Percentiles rank a stretch among this genome's conserved stretches.
phyloP scores from a whole-genome alignment of 92 coral and sea anemone genomes.

The Phenganax subtilis region DNA sequence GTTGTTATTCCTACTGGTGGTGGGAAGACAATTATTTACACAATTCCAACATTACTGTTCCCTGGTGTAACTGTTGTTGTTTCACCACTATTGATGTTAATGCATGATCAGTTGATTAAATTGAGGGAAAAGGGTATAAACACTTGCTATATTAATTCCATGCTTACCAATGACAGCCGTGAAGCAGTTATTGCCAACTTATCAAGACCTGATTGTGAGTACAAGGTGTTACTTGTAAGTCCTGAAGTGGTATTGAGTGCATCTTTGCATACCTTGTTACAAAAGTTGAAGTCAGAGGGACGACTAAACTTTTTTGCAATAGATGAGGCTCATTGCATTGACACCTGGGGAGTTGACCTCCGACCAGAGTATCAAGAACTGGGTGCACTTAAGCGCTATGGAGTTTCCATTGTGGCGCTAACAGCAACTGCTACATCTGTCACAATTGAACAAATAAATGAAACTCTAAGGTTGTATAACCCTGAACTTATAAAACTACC shows the following conservation, averaged over 20 bases:
- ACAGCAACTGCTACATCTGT: constrained; percentile 19
- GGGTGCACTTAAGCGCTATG: constrained; percentile 23
- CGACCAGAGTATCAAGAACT: constrained; percentile 39
- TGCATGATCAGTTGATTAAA: constrained; percentile 23
- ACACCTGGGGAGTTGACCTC: constrained; percentile 37
- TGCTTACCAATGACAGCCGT: constrained; percentile 10
- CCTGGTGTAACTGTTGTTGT: constrained; percentile 22
- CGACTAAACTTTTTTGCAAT: constrained; percentile 34
- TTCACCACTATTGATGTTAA: constrained; percentile 18
- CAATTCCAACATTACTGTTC: constrained; percentile 15
- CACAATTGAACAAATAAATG: constrained; percentile 4
- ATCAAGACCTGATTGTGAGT: constrained; percentile 8
- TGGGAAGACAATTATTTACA: constrained; percentile 22
- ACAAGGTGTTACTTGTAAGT: not conserved
- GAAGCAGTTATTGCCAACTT: constrained; percentile 13
- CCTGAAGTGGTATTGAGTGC: constrained; percentile 5
- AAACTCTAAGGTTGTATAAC: not conserved
- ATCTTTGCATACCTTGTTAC: not conserved
- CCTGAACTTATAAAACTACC: constrained; percentile 4
- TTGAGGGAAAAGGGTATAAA: constrained; percentile 17
- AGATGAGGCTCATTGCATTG: constrained; percentile 37
- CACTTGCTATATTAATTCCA: constrained; percentile 4
- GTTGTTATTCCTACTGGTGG: constrained; percentile 28
- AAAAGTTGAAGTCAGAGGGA: constrained; percentile 16
- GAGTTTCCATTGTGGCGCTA: constrained; percentile 23